phyloP scores from a whole-genome alignment of 1,140 invertebrate species.

The Bursaphelenchus mucronatus region DNA sequence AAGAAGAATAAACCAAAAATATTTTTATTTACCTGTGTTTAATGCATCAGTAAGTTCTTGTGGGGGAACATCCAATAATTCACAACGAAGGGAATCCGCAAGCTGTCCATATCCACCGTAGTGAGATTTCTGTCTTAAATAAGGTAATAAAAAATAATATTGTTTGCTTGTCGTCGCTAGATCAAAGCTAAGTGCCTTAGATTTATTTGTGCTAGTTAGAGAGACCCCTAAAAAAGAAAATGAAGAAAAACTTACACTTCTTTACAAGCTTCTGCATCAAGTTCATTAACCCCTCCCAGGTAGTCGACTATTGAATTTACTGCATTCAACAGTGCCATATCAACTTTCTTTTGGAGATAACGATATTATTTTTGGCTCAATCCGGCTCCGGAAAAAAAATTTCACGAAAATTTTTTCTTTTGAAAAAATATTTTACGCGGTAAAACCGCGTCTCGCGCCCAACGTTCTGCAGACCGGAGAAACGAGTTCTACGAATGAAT shows the following conservation, averaged over 20 bases:
- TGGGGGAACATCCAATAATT: not conserved
- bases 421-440: no score
- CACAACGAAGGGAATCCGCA: not conserved
- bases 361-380: no score
- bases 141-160: constrained; percentile 1
- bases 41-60: not conserved
- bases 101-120: constrained; percentile 6
- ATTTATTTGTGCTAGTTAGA: no score
- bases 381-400: no score
- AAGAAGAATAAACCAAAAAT: not conserved
- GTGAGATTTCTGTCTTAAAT: constrained; percentile 1
- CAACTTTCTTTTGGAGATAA: no score
- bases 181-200: no score
- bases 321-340: no score
- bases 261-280: constrained; percentile 10
- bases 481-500: no score
- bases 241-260: constrained; percentile 6
- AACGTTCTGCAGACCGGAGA: no score
- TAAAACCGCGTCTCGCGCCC: no score
- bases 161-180: no score
- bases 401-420: no score
- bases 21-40: constrained; percentile 7
- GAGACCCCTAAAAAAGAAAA: not conserved
- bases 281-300: not conserved
- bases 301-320: not conserved